These are phyloP conservation scores for Drosophila kanapiae DNA, from an alignment of 1,140 invertebrate species.

Conservation along the genomic window DNA sequence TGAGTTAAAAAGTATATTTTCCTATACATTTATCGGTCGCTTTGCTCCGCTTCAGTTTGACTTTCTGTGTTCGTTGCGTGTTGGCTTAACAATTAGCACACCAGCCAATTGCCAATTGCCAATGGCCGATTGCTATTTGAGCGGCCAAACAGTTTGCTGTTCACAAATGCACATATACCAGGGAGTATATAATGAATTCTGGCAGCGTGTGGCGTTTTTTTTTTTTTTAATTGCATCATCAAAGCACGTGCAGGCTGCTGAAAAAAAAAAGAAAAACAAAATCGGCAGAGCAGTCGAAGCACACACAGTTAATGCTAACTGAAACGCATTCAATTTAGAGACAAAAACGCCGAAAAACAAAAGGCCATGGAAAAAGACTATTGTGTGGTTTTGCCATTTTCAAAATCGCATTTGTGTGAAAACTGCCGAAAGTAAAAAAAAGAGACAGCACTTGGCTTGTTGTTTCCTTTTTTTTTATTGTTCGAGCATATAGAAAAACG, in stretches of 20 bases:
- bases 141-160: constrained; percentile 38
- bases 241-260: constrained; percentile 46
- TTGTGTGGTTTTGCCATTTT: constrained; percentile 27
- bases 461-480: constrained; percentile 23
- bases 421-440: constrained; percentile 26
- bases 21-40: constrained; percentile 31
- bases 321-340: constrained; percentile 47
- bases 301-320: constrained; percentile 41
- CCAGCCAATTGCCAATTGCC: constrained; percentile 43
- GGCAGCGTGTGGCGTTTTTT: constrained; percentile 27
- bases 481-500: constrained; percentile 54
- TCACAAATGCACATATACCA: constrained; percentile 7
- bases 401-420: constrained; percentile 55
- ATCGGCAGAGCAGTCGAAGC: background rate
- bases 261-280: constrained; percentile 2
- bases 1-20: constrained; percentile 41
- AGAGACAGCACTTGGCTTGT: background rate
- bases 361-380: constrained; percentile 27
- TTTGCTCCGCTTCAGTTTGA: constrained; percentile 15
- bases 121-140: constrained; percentile 44
- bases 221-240: constrained; percentile 60
- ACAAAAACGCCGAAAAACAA: constrained; percentile 33
- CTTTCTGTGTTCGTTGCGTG: constrained; percentile 51
- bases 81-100: constrained; percentile 69
- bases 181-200: constrained; percentile 37